Evolutionary conservation across 1,140 invertebrate genomes (phyloP).

Genomic region (Drosophila persimilis): DNA sequence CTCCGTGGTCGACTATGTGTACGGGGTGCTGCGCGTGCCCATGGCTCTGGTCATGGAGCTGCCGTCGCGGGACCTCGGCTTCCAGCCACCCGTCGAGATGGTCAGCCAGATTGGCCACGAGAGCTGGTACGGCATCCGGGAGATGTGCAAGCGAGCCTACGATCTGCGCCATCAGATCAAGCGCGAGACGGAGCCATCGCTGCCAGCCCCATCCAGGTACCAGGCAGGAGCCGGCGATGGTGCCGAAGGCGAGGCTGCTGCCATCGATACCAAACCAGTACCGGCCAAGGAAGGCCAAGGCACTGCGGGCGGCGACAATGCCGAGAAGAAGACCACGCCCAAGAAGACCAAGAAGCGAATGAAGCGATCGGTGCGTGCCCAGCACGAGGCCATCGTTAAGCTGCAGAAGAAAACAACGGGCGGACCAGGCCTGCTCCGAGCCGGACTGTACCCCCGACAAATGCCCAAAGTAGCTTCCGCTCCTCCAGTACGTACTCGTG

Average conservation of each 20-base stretch:
- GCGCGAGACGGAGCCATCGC: constrained; percentile 41
- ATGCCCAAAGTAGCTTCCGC: constrained; percentile 4
- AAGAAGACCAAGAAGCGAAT: constrained; percentile 52
- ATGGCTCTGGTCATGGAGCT: constrained; percentile 89
- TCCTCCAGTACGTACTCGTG: constrained; percentile 9
- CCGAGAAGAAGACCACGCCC: constrained; percentile 12
- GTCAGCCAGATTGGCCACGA: constrained; percentile 86
- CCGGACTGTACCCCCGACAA: constrained; percentile 28
- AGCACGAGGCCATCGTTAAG: constrained; percentile 43
- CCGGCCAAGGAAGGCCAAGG: neutral
- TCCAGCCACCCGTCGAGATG: constrained; percentile 86
- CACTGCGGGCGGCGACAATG: neutral
- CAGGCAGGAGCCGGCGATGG: neutral
- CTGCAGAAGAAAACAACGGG: constrained; percentile 24
- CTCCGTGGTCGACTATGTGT: constrained; percentile 89
- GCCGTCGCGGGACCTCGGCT: constrained; percentile 85
- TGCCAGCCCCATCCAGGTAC: constrained; percentile 9
- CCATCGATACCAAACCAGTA: neutral
- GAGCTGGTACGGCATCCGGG: constrained; percentile 81
- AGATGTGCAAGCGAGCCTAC: constrained; percentile 76
- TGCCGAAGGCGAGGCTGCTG: neutral
- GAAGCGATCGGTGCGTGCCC: constrained; percentile 28
- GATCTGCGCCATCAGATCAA: constrained; percentile 51
- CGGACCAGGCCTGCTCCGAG: neutral
- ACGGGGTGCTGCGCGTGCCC: constrained; percentile 86